Evolutionary conservation across 2,888 invertebrate species (phyloP).

Genomic region (Drosophila anomalata): DNA sequence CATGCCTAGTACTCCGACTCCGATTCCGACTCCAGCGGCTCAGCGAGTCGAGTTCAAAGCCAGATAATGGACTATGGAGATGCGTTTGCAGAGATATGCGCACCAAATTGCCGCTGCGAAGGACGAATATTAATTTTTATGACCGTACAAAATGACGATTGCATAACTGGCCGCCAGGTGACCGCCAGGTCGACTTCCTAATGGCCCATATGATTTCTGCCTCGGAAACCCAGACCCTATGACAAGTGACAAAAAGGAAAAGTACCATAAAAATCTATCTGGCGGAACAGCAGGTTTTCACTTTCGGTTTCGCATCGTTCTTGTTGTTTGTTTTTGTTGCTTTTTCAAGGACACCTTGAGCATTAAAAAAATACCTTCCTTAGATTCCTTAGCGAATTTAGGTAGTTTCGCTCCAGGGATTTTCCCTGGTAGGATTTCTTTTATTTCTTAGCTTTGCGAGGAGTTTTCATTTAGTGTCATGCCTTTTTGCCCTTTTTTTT

Average conservation of each 20-base stretch:
- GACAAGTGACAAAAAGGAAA: slow-evolving; percentile 64
- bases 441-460: slow-evolving; percentile 6
- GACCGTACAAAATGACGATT: slow-evolving; percentile 77
- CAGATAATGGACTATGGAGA: slow-evolving; percentile 42
- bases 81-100: slow-evolving; percentile 56
- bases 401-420: slow-evolving; percentile 25
- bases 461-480: slow-evolving; percentile 34
- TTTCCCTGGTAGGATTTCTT: slow-evolving; percentile 13
- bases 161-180: slow-evolving; percentile 73
- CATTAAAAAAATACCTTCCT: slow-evolving; percentile 59
- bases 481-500: slow-evolving; percentile 41
- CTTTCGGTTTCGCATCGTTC: slow-evolving; percentile 45
- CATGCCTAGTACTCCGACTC: slow-evolving; percentile 50
- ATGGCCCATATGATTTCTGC: slow-evolving; percentile 53
- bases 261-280: slow-evolving; percentile 44
- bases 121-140: slow-evolving; percentile 82
- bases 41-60: slow-evolving; percentile 47
- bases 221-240: slow-evolving; percentile 49
- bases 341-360: slow-evolving; percentile 74
- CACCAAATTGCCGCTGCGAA: slow-evolving; percentile 71
- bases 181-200: slow-evolving; percentile 65
- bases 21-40: slow-evolving; percentile 16
- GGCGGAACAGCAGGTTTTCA: slow-evolving; percentile 62
- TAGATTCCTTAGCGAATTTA: slow-evolving; percentile 7
- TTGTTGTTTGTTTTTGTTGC: slow-evolving; percentile 43